These are phyloP conservation scores for Salvelinus sp. DNA, from an alignment of 2,113 vertebrate species.

Conservation along the genomic window DNA sequence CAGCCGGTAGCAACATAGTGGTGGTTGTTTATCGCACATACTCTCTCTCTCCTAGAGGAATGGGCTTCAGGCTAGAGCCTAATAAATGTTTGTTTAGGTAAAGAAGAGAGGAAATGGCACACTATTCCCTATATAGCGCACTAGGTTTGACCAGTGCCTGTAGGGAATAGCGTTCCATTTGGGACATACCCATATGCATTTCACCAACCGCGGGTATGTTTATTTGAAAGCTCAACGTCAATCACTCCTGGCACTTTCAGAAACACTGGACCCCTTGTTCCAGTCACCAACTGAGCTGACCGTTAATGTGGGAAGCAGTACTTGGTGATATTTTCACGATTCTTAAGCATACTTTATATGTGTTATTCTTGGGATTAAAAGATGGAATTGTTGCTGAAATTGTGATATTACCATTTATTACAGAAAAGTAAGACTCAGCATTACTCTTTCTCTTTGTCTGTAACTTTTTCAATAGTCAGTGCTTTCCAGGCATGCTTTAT, in stretches of 20 bases:
- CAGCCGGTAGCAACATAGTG: constrained; percentile 1
- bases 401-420: neutral
- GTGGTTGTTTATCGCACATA: constrained; percentile 32
- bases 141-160: too few relatives aligned
- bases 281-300: neutral
- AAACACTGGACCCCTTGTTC: constrained; percentile 51
- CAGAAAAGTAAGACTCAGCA: neutral
- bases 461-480: neutral
- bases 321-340: constrained; percentile 1
- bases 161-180: too few relatives aligned
- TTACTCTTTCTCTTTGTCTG: neutral
- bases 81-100: neutral
- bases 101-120: neutral
- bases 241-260: constrained; percentile 29
- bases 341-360: neutral
- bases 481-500: neutral
- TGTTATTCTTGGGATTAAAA: neutral
- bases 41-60: constrained; percentile 6
- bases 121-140: too few relatives aligned
- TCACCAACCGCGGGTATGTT: constrained; percentile 42
- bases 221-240: constrained; percentile 46
- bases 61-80: neutral
- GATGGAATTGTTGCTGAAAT: neutral
- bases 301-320: constrained; percentile 1
- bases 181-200: neutral